A percentile compares a stretch with the other conserved stretches of the same genome.
These are phyloP conservation scores for Corapipo altera DNA, from an alignment of 2,113 vertebrate genomes.

Conservation along the genomic window DNA sequence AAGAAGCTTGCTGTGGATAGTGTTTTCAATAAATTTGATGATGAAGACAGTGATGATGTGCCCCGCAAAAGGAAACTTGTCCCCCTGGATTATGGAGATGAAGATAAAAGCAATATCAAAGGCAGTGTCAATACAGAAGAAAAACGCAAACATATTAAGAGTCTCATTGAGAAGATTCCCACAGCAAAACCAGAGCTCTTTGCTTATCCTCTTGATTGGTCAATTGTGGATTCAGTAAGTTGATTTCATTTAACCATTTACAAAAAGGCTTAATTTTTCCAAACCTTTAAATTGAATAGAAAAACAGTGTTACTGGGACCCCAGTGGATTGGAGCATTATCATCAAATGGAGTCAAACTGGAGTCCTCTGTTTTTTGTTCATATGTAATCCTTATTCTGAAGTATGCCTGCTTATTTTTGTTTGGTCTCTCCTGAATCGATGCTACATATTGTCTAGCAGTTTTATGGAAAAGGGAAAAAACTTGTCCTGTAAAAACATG, in stretches of 20 bases:
- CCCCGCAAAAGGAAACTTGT: constrained; percentile 96
- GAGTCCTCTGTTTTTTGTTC: neutral
- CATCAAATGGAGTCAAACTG: neutral
- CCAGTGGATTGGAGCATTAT: neutral
- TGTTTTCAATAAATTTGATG: constrained; percentile 97
- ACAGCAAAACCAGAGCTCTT: constrained; percentile 98
- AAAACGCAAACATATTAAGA: constrained; percentile 98
- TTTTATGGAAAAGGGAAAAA: neutral
- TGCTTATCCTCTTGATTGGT: constrained; percentile 96
- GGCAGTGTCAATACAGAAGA: constrained; percentile 93
- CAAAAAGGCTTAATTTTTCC: neutral
- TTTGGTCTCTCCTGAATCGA: neutral
- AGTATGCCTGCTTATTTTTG: neutral
- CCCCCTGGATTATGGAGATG: constrained; percentile 95
- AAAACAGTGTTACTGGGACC: neutral
- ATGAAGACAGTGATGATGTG: constrained; percentile 94
- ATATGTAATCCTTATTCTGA: neutral
- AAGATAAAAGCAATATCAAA: constrained; percentile 92
- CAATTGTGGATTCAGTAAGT: constrained; percentile 97
- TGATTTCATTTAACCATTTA: neutral
- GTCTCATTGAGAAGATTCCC: constrained; percentile 98
- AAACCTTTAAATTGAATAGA: neutral
- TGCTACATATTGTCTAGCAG: neutral
- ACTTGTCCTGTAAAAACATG: neutral
- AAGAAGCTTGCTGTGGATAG: constrained; percentile 97